These are phyloP conservation scores for Lasiommata megera DNA, from an alignment of 2,888 invertebrate species.

Conservation along the genomic window DNA sequence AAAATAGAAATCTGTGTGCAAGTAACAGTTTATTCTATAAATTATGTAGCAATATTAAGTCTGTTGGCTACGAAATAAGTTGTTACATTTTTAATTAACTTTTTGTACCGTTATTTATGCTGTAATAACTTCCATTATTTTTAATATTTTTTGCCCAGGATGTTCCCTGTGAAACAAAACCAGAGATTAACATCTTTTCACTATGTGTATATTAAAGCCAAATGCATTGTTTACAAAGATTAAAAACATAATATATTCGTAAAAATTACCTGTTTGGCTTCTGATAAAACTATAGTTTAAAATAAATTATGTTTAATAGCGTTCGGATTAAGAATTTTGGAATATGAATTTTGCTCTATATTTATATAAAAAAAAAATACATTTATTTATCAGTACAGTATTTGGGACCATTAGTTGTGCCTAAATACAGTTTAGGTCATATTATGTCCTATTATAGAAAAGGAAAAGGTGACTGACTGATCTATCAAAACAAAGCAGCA, in stretches of 20 bases:
- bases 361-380: too few species aligned
- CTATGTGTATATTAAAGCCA: conserved; percentile 18
- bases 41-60: conserved; percentile 10
- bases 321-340: too few species aligned
- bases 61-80: conserved; percentile 19
- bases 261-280: too few species aligned
- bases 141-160: conserved; percentile 23
- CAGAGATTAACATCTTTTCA: conserved; percentile 23
- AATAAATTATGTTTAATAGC: too few species aligned
- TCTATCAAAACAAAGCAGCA: too few species aligned
- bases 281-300: too few species aligned
- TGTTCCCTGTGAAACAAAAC: conserved; percentile 26
- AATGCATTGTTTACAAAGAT: background rate
- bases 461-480: too few species aligned
- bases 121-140: conserved; percentile 24
- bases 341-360: too few species aligned
- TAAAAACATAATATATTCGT: background rate
- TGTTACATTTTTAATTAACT: conserved; percentile 30
- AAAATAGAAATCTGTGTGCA: background rate
- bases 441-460: too few species aligned
- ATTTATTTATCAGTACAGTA: too few species aligned
- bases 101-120: conserved; percentile 23
- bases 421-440: too few species aligned
- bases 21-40: conserved; percentile 4
- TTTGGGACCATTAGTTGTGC: too few species aligned